Conservation (phyloP, 2,888 invertebrate genomes). For the Xylophagus ater region DNA sequence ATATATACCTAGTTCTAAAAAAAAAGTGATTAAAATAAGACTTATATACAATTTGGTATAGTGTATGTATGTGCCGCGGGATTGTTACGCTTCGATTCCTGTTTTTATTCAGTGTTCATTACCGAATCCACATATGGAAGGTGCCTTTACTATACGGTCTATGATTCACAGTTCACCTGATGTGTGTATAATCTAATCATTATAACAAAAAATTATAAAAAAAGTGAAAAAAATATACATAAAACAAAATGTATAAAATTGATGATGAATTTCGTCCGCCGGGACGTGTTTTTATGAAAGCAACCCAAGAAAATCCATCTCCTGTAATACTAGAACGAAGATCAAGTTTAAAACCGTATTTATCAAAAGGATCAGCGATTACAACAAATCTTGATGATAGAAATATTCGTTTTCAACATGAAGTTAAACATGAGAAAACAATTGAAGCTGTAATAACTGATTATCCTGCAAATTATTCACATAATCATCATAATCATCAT, state of each 20-base stretch:
- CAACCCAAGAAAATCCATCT: slow-evolving; percentile 22
- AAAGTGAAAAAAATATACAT: not conserved
- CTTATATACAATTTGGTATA: too few relatives aligned
- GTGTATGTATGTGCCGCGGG: too few relatives aligned
- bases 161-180: not conserved
- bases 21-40: too few relatives aligned
- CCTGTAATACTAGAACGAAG: slow-evolving; percentile 27
- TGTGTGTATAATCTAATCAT: not conserved
- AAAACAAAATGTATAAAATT: slow-evolving; percentile 25
- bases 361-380: slow-evolving; percentile 47
- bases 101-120: not conserved
- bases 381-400: slow-evolving; percentile 46
- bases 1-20: too few relatives aligned
- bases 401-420: slow-evolving; percentile 39
- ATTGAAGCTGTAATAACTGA: slow-evolving; percentile 44
- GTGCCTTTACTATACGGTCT: slow-evolving; percentile 6
- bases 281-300: slow-evolving; percentile 28
- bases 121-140: slow-evolving; percentile 1
- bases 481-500: not conserved
- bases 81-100: not conserved
- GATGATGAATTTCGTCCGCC: slow-evolving; percentile 27
- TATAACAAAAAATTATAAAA: slow-evolving; percentile 5
- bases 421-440: slow-evolving; percentile 46
- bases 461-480: slow-evolving; percentile 27
- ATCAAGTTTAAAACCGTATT: slow-evolving; percentile 41